Conservation (phyloP, 2,888 invertebrate genomes). For the Trichogramma evanescens region DNA sequence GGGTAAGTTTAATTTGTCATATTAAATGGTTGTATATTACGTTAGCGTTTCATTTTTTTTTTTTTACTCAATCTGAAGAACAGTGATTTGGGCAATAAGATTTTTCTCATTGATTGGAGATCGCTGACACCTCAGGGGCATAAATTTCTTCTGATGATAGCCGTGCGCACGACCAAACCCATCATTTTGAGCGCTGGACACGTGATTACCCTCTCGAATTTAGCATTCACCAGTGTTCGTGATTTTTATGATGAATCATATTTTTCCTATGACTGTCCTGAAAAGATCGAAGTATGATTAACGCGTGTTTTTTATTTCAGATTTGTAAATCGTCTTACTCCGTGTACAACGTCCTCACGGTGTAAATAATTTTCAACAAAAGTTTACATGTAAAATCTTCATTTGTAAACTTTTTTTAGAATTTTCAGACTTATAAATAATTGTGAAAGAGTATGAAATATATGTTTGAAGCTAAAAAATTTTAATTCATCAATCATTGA, state of each 20-base stretch:
- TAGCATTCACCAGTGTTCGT: constrained; percentile 14
- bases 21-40: background rate
- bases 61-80: constrained; percentile 5
- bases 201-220: constrained; percentile 11
- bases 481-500: too few species aligned
- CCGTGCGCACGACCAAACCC: constrained; percentile 10
- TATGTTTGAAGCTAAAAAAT: too few species aligned
- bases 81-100: constrained; percentile 5
- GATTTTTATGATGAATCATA: background rate
- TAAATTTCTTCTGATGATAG: constrained; percentile 8
- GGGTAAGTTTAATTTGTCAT: constrained; percentile 19
- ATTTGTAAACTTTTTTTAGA: background rate
- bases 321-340: constrained; percentile 9
- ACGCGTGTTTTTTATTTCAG: background rate
- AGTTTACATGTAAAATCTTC: background rate
- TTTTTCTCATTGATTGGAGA: constrained; percentile 9
- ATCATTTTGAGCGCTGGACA: constrained; percentile 11
- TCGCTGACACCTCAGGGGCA: background rate
- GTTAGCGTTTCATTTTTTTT: background rate
- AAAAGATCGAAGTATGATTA: background rate
- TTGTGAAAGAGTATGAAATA: too few species aligned
- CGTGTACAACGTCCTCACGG: constrained; percentile 7
- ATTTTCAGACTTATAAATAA: too few species aligned
- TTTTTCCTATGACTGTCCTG: background rate
- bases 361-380: background rate